Percentiles rank a stretch among this genome's conserved stretches.
phyloP scores from a whole-genome alignment of 2,888 invertebrate genomes.

The Balanococcus diminutus region DNA sequence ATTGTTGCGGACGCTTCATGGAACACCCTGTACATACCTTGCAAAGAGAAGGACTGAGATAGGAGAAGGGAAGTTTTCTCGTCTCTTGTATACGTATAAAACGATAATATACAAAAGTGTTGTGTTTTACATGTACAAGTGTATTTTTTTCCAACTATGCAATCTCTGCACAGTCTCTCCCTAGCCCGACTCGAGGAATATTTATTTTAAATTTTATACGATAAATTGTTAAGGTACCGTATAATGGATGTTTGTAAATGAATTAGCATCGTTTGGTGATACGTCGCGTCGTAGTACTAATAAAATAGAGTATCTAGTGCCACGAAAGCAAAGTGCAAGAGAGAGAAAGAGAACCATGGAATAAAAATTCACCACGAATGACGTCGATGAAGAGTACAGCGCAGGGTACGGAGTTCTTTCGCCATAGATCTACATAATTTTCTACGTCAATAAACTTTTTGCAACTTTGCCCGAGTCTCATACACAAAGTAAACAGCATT shows the following conservation, averaged over 20 bases:
- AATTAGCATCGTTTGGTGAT: slow-evolving; percentile 11
- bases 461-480: not conserved
- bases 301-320: not conserved
- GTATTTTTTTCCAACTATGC: too few species aligned
- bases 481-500: not conserved
- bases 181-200: not conserved
- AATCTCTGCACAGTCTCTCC: too few species aligned
- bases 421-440: slow-evolving; percentile 31
- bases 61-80: not conserved
- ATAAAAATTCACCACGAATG: not conserved
- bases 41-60: too few species aligned
- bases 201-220: slow-evolving; percentile 1
- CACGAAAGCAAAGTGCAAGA: not conserved
- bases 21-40: too few species aligned
- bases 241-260: slow-evolving; percentile 24
- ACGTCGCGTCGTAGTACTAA: not conserved
- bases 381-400: not conserved
- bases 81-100: slow-evolving; percentile 5
- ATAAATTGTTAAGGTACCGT: slow-evolving; percentile 8
- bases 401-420: not conserved
- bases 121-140: not conserved
- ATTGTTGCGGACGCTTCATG: too few species aligned
- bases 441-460: slow-evolving; percentile 31
- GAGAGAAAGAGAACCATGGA: not conserved
- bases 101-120: not conserved